Evolutionary conservation across 1,140 invertebrate species (phyloP), one percentile per base, ranked within the genome.

Genomic region (Drosophila setifemur): DNA sequence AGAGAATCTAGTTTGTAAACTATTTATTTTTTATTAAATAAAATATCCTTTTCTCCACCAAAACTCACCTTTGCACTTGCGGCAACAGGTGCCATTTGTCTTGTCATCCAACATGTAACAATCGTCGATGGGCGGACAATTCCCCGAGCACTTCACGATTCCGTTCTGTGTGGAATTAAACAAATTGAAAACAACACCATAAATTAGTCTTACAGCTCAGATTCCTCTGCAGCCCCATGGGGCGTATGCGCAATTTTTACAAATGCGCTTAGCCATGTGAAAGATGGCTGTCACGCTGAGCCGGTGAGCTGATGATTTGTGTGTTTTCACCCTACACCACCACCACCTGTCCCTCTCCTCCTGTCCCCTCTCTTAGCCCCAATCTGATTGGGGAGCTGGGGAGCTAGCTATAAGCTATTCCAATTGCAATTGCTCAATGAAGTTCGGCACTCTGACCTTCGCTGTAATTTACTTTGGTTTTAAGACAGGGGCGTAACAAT

Each of bases 41-140:
- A 11, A 4, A 12, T 2, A 39, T 1, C 0, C 2, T n/a, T 3
- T 21, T 0, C 3, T 29, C 0, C n/a, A 3, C 3, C 2, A 47
- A 6, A 11, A 42, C 52, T 87, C 91, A 95, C 94, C 94, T 94
- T 94, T 95, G 71, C 95, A 95, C 77, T 91, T 92, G 57, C 92
- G 91, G 83, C 95, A 95, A 74, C 94, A 95, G 19, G 92, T 91
- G 49, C 93, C 92, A 19, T 91, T 91, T 4, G 91, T 89, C 14
- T 61, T 63, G 21, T 94, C n/a, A n/a, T n/a, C 89, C 12, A 94
- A 78, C 90, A 94, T 92, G 75, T 94, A 94, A 81, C 95, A 95
- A 43, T 94, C 94, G 66, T 94, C 93, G 45, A 92, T 93, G 54
- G 92, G 92, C 0, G 94, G 94, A 89, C 95, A 96, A 42, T 91